Conservation (phyloP, 2,888 invertebrate genomes). For the Sericinus montela region DNA sequence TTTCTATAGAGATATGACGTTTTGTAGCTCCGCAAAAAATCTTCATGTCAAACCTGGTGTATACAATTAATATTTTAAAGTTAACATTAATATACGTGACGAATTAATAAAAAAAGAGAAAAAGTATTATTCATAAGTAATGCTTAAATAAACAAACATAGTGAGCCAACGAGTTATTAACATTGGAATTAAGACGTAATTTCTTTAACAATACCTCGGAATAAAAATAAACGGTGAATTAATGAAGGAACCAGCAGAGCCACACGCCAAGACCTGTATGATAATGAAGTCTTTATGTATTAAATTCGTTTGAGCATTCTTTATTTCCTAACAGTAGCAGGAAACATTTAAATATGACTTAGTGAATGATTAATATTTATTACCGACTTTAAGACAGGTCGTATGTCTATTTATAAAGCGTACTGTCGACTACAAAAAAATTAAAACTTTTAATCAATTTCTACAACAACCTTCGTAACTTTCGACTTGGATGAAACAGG, state of each 20-base stretch:
- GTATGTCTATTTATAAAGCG: conserved; percentile 28
- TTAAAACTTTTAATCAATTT: conserved; percentile 31
- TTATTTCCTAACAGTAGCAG: conserved; percentile 66
- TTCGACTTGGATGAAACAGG: too few species aligned
- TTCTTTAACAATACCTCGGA: conserved; percentile 24
- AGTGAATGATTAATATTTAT: conserved; percentile 71
- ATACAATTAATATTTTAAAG: too few species aligned
- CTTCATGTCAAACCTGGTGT: too few species aligned
- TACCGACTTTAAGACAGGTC: conserved; percentile 39
- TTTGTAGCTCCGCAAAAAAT: too few species aligned
- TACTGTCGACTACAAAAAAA: conserved; percentile 33
- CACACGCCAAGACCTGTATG: conserved; percentile 49
- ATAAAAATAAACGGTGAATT: conserved; percentile 20
- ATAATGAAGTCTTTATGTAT: conserved; percentile 60
- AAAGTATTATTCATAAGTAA: too few species aligned
- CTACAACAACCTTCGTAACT: too few species aligned
- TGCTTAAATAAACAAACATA: conserved; percentile 15
- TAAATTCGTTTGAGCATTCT: conserved; percentile 49
- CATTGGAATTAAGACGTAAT: conserved; percentile 20
- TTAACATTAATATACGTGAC: too few species aligned
- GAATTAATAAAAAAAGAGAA: too few species aligned
- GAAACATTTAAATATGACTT: conserved; percentile 66
- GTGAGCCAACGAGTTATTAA: conserved; percentile 1
- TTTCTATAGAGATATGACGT: too few species aligned
- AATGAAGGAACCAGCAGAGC: conserved; percentile 33